Evolutionary conservation across 2,888 invertebrate genomes (phyloP).

Genomic region (Apamea monoglypha): DNA sequence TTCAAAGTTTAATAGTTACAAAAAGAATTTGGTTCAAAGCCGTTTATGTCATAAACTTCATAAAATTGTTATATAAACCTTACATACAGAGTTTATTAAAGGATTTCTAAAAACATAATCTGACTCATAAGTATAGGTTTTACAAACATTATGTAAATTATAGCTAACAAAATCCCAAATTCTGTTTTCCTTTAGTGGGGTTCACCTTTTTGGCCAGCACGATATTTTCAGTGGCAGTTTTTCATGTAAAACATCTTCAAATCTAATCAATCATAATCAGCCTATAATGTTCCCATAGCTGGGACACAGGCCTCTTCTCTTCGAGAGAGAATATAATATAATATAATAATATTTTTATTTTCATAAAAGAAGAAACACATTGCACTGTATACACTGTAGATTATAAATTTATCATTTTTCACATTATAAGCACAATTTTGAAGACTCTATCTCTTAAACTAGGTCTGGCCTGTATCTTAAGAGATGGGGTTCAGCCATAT

Average conservation of each 20-base stretch:
- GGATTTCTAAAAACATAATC: background rate
- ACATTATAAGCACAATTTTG: too few species aligned
- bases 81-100: background rate
- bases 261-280: background rate
- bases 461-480: too few species aligned
- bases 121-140: too few species aligned
- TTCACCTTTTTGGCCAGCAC: background rate
- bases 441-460: too few species aligned
- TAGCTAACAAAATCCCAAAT: too few species aligned
- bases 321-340: too few species aligned
- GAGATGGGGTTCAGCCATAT: too few species aligned
- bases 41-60: conserved; percentile 24
- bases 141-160: too few species aligned
- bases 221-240: background rate
- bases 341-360: too few species aligned
- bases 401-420: too few species aligned
- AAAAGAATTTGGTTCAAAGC: conserved; percentile 30
- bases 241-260: background rate
- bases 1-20: conserved; percentile 43
- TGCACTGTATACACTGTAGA: too few species aligned
- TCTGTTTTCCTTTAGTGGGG: background rate
- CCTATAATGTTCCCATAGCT: background rate
- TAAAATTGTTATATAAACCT: conserved; percentile 10
- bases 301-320: background rate
- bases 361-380: too few species aligned